Percentiles rank a stretch among this genome's conserved stretches.
phyloP scores from a whole-genome alignment of 2,888 invertebrate species.

The Dioctria linearis region DNA sequence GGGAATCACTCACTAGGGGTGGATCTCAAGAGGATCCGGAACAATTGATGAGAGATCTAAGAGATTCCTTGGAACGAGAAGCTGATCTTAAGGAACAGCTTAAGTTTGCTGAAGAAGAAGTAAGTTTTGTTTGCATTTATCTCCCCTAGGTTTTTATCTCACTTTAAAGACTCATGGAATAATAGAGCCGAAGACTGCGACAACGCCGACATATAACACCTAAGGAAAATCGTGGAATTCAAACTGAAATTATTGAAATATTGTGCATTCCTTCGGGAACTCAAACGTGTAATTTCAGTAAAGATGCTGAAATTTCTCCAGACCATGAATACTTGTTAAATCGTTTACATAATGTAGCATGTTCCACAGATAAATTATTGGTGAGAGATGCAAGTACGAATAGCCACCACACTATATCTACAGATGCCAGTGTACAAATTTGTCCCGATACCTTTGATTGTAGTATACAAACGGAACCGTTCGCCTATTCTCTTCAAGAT shows the following conservation, averaged over 20 bases:
- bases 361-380: conserved; percentile 25
- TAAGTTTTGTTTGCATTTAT: conserved; percentile 65
- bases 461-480: background rate
- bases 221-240: conserved; percentile 65
- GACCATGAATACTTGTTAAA: conserved; percentile 2
- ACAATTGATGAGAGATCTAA: conserved; percentile 87
- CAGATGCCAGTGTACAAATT: background rate
- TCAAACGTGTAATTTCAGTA: conserved; percentile 62
- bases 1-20: conserved; percentile 82
- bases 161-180: conserved; percentile 2
- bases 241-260: conserved; percentile 64
- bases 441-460: background rate
- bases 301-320: conserved; percentile 18
- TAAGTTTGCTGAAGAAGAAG: conserved; percentile 94
- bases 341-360: conserved; percentile 4
- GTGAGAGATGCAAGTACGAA: background rate
- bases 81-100: conserved; percentile 94
- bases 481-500: background rate
- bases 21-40: conserved; percentile 87
- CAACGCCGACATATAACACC: conserved; percentile 58
- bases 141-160: background rate
- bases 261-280: conserved; percentile 66
- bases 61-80: conserved; percentile 93
- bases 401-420: background rate
- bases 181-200: conserved; percentile 60